Base-by-base conservation (phyloP, 2,888 invertebrate species). In the Agrotis exclamationis region DNA sequence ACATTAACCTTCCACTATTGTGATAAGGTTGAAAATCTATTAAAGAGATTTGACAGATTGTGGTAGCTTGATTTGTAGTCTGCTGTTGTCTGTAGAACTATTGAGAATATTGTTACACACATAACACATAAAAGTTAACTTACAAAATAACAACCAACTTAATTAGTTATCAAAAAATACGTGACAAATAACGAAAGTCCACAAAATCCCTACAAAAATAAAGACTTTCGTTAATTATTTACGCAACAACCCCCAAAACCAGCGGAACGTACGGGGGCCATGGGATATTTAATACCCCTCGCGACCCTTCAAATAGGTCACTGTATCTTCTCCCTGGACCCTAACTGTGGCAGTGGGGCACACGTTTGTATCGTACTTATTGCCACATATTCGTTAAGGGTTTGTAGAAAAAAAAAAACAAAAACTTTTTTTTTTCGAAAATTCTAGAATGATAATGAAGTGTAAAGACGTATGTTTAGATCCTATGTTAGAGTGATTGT, bases 281-380 rank as follows among this genome's bases (percentile, higher is more conserved):
- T 70, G 69, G 80, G 66, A 68, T 82, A 82, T 80, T 82, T 67
- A 80, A 82, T 76, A 78, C 76, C 77, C 65, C 65, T 54, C 59
- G 63, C 69, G 73, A 74, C 85, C 86, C 83, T 80, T 66, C 84
- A 90, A 84, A 86, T 91, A 88, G 91, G 91, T 91, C 91, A 91
- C 74, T 85, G 73, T 73, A 64, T 73, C 75, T 62, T 80, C 79
- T 83, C 85, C 83, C 80, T 80, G 81, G 76, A 77, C 84, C 82
- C 74, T 79, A 73, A 82, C 75, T 76, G 84, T 89, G 91, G 85
- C 89, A 92, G 83, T 92, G 86, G 92, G 90, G 83, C 89, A 87
- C 88, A 75, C 83, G 63, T 71, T 53, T 28, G 28, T 50, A 4
- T n/a, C 2, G 1, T 22, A 51, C 13, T 45, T 56, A 51, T 14